Evolutionary conservation across 37 sponge, comb jelly and placozoan species (phyloP), one percentile per base, ranked within the genome.

Genomic region (Lycopodina hypogea): DNA sequence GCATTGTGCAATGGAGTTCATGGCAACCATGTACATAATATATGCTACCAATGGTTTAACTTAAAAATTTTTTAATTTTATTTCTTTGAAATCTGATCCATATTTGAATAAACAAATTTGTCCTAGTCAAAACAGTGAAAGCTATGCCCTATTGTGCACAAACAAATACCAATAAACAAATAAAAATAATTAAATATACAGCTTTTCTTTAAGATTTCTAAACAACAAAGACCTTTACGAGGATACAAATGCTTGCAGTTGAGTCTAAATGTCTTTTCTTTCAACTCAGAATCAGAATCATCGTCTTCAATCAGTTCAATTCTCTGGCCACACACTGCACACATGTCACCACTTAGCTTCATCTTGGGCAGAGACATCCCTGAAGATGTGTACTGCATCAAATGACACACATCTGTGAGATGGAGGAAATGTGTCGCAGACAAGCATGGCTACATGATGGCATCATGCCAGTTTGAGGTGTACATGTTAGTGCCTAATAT

Each of bases 171-270:
- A n/a, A n/a, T n/a, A n/a, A n/a, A n/a, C n/a, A n/a, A n/a, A n/a
- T n/a, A n/a, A n/a, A n/a, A n/a, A n/a, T n/a, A n/a, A n/a, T n/a
- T n/a, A n/a, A n/a, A n/a, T n/a, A n/a, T n/a, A n/a, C n/a, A n/a
- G n/a, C n/a, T n/a, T n/a, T n/a, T n/a, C n/a, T n/a, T n/a, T n/a
- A n/a, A n/a, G n/a, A n/a, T n/a, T n/a, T n/a, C n/a, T n/a, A n/a
- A n/a, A n/a, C n/a, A n/a, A n/a, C n/a, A n/a, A n/a, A n/a, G n/a
- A n/a, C n/a, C n/a, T n/a, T n/a, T n/a, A 45, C 7, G 42, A 84
- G 90, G 93, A 92, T 92, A 92, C 96, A 96, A 55, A 85, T 96
- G 96, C n/a, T 80, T 69, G 69, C 96, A 96, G 71, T 84, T 77
- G n/a, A 96, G 76, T 79, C 84, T 89, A 83, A 89, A 96, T 15